Base-by-base conservation (phyloP, 2,888 invertebrate species). In the Hydrotaea diabolus region DNA sequence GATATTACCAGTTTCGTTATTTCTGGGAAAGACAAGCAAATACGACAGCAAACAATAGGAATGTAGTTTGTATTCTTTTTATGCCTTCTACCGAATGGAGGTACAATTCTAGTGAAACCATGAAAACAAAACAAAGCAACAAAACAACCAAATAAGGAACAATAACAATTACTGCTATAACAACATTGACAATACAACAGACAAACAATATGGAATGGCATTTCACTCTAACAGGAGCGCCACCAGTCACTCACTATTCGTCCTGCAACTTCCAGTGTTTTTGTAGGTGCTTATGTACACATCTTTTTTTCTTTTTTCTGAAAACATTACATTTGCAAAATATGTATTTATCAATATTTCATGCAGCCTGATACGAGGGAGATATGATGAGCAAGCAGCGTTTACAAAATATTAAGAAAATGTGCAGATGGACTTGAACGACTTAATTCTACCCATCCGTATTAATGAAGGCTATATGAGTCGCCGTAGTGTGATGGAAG, bases 81-180 rank as follows among this genome's bases (percentile, higher is more conserved):
- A 59, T 26, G 7, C 31, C 2, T 31, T 31, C 15, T 59, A 15
- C 7, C 39, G 57, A n/a, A n/a, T n/a, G 43, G 21, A 64, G n/a
- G 36, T 17, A 64, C 64, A 64, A 31, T 31, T 31, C 7, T 31
- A 31, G 31, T 31, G 31, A 31, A 4, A 31, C 31, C 31, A 31
- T 31, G 31, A 31, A 31, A 31, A 31, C 31, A 31, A 31, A 31
- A 31, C 31, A 31, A 31, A 31, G 31, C 31, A 31, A 31, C 31
- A 31, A 31, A 31, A 31, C 7, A 31, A 64, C 59, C 39, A 43
- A 9, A 43, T 36, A 43, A 66, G n/a, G 8, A 66, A 66, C 66
- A 66, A 66, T 66, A 66, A 66, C 66, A 43, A 66, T 66, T 66
- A 66, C 43, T 66, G 66, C 19, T 66, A 66, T 66, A 19, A 19